Conservation (phyloP, 2,113 vertebrate genomes). For the Noturus placidus region DNA sequence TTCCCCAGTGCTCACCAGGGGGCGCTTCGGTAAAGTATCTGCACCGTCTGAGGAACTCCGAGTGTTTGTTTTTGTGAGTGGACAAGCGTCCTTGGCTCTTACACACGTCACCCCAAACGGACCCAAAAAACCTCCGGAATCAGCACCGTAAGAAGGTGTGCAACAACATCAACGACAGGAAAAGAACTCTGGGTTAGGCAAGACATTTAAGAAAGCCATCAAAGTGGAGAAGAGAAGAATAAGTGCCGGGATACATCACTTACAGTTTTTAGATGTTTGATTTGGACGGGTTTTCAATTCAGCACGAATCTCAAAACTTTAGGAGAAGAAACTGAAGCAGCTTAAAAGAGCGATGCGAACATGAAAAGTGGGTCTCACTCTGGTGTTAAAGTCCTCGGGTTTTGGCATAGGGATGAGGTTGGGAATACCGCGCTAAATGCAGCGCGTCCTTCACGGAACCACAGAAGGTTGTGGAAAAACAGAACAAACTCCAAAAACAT, state of each 20-base stretch:
- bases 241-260: background rate
- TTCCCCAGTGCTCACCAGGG: background rate
- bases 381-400: background rate
- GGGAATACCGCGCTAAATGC: slow-evolving; percentile 24
- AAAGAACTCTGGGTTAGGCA: background rate
- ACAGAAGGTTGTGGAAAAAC: slow-evolving; percentile 31
- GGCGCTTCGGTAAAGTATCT: background rate
- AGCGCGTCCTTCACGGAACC: slow-evolving; percentile 11
- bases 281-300: background rate
- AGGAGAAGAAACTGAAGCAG: background rate
- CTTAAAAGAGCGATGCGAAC: background rate
- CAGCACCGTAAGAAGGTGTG: slow-evolving; percentile 45
- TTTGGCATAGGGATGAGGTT: slow-evolving; percentile 5
- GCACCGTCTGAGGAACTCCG: background rate
- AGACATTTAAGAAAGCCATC: slow-evolving; percentile 22
- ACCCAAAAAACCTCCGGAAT: slow-evolving; percentile 52
- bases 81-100: slow-evolving; percentile 56
- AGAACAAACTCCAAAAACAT: slow-evolving; percentile 25
- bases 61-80: slow-evolving; percentile 31
- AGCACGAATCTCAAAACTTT: background rate
- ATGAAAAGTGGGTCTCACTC: background rate
- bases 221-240: slow-evolving; percentile 8
- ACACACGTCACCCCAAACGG: slow-evolving; percentile 55
- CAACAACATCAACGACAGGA: background rate
- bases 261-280: slow-evolving; percentile 13